Evolutionary conservation across 2,797 vertebrate genomes (phyloP).

Genomic region (Amblyopsis hoosieri): DNA sequence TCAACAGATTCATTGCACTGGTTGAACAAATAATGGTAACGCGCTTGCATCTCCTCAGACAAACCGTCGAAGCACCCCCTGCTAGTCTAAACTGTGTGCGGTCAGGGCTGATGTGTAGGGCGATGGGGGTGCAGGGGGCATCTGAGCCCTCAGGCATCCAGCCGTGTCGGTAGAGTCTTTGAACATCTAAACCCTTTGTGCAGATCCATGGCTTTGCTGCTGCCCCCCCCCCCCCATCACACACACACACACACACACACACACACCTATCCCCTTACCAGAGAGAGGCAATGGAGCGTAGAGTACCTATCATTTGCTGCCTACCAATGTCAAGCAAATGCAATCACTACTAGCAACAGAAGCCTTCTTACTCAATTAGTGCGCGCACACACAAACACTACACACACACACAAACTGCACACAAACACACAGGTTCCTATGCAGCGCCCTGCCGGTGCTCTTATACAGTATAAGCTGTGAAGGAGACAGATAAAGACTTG

Average conservation of each 20-base stretch:
- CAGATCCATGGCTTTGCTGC: slow-evolving; percentile 17
- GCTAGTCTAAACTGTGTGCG: slow-evolving; percentile 12
- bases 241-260: not conserved
- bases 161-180: slow-evolving; percentile 11
- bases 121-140: not conserved
- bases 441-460: slow-evolving; percentile 11
- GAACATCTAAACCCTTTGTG: slow-evolving; percentile 12
- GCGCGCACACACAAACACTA: not conserved
- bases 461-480: slow-evolving; percentile 20
- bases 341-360: slow-evolving; percentile 28
- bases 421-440: slow-evolving; percentile 20
- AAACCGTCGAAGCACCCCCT: slow-evolving; percentile 14
- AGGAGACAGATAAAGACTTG: slow-evolving; percentile 26
- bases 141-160: slow-evolving; percentile 7
- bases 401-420: not conserved
- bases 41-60: slow-evolving; percentile 17
- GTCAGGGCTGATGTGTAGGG: not conserved
- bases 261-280: slow-evolving; percentile 6
- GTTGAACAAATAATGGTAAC: slow-evolving; percentile 6
- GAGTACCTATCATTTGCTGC: slow-evolving; percentile 41
- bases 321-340: slow-evolving; percentile 41
- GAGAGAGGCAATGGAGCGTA: slow-evolving; percentile 36
- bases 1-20: too few relatives aligned
- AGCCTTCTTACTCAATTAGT: slow-evolving; percentile 25
- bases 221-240: slow-evolving; percentile 10